These are phyloP conservation scores for Pomacea maculata DNA, from an alignment of 1,140 invertebrate species.

Conservation along the genomic window DNA sequence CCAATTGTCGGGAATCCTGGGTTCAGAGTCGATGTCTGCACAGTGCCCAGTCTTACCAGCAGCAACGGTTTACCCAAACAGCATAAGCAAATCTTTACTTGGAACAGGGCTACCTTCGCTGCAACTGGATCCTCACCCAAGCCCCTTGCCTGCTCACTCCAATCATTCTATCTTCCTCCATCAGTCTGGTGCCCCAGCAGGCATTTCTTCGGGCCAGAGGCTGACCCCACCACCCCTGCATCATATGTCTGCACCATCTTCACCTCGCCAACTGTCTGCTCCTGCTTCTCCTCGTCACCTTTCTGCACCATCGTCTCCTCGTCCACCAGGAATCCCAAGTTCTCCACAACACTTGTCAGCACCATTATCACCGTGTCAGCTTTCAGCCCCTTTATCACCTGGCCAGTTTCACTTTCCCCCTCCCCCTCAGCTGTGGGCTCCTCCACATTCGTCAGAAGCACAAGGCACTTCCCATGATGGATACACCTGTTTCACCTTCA, in stretches of 20 bases:
- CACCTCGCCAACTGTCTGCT: constrained; percentile 16
- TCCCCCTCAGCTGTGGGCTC: not conserved
- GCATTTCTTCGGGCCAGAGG: not conserved
- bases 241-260: constrained; percentile 21
- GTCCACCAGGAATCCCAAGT: constrained; percentile 2
- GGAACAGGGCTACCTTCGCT: not conserved
- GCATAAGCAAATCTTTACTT: not conserved
- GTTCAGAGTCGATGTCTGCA: not conserved
- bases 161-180: not conserved
- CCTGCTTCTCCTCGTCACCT: constrained; percentile 13
- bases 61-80: not conserved
- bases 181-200: not conserved
- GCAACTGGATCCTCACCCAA: not conserved
- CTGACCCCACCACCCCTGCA: constrained; percentile 8
- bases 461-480: not conserved
- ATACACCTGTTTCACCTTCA: constrained; percentile 23
- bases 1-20: not conserved
- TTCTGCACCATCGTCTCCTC: constrained; percentile 14
- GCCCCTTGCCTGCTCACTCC: not conserved
- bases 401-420: not conserved
- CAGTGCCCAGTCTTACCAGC: not conserved
- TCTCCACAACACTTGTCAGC: constrained; percentile 16
- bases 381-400: constrained; percentile 10
- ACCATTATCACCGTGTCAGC: constrained; percentile 11
- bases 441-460: not conserved